Evolutionary conservation across 2,113 vertebrate species (phyloP).

Genomic region (Hyperopisus bebe): DNA sequence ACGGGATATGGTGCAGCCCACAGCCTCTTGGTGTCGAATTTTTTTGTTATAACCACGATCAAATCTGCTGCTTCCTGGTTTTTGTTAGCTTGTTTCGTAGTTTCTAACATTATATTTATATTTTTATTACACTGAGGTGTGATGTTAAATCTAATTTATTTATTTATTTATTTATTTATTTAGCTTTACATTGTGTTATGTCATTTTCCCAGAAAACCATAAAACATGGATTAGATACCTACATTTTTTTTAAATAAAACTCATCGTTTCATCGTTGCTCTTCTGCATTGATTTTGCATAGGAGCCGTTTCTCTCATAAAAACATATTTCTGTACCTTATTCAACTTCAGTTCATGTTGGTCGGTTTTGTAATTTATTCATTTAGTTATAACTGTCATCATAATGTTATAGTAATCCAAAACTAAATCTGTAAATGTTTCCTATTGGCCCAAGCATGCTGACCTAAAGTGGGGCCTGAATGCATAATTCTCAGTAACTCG

Average conservation of each 20-base stretch:
- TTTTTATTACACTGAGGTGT: constrained; percentile 10
- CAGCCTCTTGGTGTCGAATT: not conserved
- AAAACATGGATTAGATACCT: not conserved
- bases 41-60: not conserved
- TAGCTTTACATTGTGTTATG: not conserved
- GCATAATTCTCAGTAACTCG: not conserved
- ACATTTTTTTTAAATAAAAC: not conserved
- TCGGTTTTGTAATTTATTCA: not conserved
- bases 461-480: not conserved
- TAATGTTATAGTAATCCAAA: not conserved
- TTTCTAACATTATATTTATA: constrained; percentile 8
- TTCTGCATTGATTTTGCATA: not conserved
- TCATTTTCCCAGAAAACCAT: not conserved
- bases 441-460: not conserved
- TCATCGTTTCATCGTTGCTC: not conserved
- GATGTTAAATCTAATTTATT: not conserved
- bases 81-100: not conserved
- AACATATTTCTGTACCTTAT: not conserved
- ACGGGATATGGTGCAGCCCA: not conserved
- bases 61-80: not conserved
- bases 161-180: not conserved
- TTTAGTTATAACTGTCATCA: not conserved
- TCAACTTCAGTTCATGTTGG: not conserved
- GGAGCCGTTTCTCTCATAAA: not conserved
- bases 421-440: not conserved